Percentiles rank a stretch among this genome's conserved stretches.
Evolutionary conservation across 2,888 invertebrate species (phyloP).

Genomic region (Lottia scabra): DNA sequence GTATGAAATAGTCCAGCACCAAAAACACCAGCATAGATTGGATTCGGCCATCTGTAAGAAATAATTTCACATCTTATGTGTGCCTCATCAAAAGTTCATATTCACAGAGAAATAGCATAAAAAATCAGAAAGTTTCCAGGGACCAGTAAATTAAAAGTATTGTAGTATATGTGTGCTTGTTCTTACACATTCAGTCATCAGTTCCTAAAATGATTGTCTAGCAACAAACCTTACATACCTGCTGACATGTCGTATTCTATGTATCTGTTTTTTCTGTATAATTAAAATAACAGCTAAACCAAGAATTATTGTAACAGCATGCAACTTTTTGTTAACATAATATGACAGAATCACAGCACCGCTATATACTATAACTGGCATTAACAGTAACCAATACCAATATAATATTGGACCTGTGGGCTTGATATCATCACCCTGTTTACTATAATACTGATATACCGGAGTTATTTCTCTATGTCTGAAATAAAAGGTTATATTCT

Average conservation of each 20-base stretch:
- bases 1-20: constrained; percentile 62
- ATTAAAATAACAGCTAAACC: constrained; percentile 36
- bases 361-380: constrained; percentile 47
- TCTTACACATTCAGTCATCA: too few relatives aligned
- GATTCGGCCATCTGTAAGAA: constrained; percentile 62
- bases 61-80: too few relatives aligned
- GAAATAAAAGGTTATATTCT: constrained; percentile 16
- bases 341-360: constrained; percentile 32
- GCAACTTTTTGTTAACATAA: constrained; percentile 34
- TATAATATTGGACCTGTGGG: constrained; percentile 40
- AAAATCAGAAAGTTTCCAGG: too few relatives aligned
- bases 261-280: constrained; percentile 33
- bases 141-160: too few relatives aligned
- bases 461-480: constrained; percentile 47
- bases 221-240: constrained; percentile 40
- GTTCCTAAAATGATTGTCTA: too few relatives aligned
- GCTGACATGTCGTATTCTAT: constrained; percentile 57
- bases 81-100: too few relatives aligned
- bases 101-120: too few relatives aligned
- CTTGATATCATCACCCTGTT: constrained; percentile 21
- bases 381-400: constrained; percentile 56
- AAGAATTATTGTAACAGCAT: constrained; percentile 42
- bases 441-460: constrained; percentile 36
- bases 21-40: constrained; percentile 62
- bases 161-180: too few relatives aligned